These are phyloP conservation scores for Brienomyrus brachyistius DNA, from an alignment of 2,113 vertebrate genomes.

Conservation along the genomic window DNA sequence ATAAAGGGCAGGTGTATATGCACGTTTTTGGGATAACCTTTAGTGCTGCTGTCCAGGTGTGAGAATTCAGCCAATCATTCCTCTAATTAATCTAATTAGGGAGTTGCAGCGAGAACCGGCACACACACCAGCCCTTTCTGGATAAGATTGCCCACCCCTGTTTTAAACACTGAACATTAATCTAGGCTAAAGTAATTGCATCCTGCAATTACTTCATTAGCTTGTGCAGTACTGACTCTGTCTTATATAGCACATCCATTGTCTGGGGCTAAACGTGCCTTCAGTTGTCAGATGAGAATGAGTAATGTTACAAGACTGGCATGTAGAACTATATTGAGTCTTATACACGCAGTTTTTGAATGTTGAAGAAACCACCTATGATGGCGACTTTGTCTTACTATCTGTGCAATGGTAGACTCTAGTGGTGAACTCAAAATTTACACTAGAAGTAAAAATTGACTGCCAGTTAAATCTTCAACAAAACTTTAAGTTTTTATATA, in stretches of 20 bases:
- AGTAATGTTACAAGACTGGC: not conserved
- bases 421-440: constrained; percentile 23
- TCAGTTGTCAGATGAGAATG: not conserved
- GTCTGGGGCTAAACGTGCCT: not conserved
- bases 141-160: no score
- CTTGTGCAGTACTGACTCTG: not conserved
- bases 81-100: no score
- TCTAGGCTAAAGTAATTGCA: not conserved
- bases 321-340: not conserved
- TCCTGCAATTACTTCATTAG: not conserved
- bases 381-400: not conserved
- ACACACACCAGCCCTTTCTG: no score
- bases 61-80: no score
- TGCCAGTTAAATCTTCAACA: not conserved
- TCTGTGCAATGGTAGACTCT: constrained; percentile 40
- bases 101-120: no score
- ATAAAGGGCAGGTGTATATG: no score
- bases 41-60: no score
- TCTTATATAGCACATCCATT: not conserved
- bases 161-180: not conserved
- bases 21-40: no score
- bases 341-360: not conserved
- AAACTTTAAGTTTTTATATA: not conserved
- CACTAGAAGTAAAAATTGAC: not conserved
- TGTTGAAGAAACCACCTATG: not conserved